phyloP scores from a whole-genome alignment of 1,140 invertebrate genomes.

The Arctopsyche grandis region DNA sequence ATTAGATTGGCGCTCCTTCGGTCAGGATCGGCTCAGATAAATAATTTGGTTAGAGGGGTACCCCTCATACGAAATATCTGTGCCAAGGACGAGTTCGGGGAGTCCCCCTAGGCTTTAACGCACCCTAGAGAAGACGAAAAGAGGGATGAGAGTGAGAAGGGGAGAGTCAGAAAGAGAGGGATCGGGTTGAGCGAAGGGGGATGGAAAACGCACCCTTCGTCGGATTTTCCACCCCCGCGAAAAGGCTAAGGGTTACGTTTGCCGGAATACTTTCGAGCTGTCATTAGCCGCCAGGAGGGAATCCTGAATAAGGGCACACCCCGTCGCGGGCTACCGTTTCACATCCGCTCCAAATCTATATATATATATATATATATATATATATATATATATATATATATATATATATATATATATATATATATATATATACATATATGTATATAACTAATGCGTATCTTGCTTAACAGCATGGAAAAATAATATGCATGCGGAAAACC shows the following conservation, averaged over 20 bases:
- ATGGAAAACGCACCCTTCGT: neutral
- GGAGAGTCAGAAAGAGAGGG: too few relatives aligned
- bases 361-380: constrained; percentile 2
- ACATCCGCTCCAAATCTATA: neutral
- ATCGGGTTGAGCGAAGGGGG: neutral
- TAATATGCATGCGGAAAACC: too few relatives aligned
- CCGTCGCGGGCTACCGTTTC: too few relatives aligned
- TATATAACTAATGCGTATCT: neutral
- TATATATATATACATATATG: neutral
- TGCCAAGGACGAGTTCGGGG: constrained; percentile 19
- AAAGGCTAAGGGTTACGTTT: constrained; percentile 24
- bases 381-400: neutral
- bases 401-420: neutral
- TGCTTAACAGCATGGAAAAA: too few relatives aligned
- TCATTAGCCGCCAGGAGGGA: neutral
- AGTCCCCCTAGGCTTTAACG: neutral
- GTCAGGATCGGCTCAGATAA: neutral
- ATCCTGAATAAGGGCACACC: neutral
- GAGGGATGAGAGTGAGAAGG: too few relatives aligned
- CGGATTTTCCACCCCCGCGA: constrained; percentile 12
- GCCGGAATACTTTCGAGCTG: neutral
- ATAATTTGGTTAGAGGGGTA: constrained; percentile 19
- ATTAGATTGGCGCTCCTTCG: neutral
- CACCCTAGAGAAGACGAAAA: neutral
- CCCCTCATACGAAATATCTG: constrained; percentile 19